Evolutionary conservation across 2,888 invertebrate genomes (phyloP), one percentile per base, ranked within the genome.

Genomic region (Atethmia centrago): DNA sequence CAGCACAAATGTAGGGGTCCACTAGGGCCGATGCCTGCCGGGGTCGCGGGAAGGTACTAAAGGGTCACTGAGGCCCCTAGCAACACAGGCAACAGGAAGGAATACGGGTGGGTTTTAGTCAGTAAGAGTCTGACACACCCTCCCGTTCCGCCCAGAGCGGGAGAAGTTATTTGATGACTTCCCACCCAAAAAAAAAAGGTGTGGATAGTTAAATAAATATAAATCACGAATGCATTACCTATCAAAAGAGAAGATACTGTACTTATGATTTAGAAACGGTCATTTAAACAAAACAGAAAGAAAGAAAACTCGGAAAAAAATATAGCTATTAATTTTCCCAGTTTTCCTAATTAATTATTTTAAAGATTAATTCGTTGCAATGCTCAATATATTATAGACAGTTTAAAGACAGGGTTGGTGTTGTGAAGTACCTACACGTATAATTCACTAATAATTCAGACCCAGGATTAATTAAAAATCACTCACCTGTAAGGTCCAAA

Each of bases 401-500:
- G 21, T 5, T 58, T n/a, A 59, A 28, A 55, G 8, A 53, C n/a
- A 21, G 19, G 56, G 21, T 12, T 58, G 21, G 31, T 8, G 21
- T 56, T 56, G 21, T 31, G 21, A 31, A 9, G 55, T 28, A 19
- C 36, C 16, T 28, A 19, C 36, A 49, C 12, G 3, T 28, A 47
- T 28, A 47, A 49, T 36, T 45, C 10, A 69, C 7, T 0, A 16
- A 16, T 19, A 25, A 70, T 68, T 70, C 10, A 5, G 14, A 51
- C 9, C 9, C 7, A 25, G n/a, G n/a, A n/a, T 8, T 19, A 53
- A 36, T 28, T 10, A 31, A 55, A 40, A 59, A 5, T 0, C 2
- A 73, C 85, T 68, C 31, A 84, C 84, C 84, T 31, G 83, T 80
- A 8, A 80, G 63, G 36, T 85, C 70, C 61, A 85, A 70, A 40